Percentiles rank a stretch among this genome's conserved stretches.
phyloP scores from a whole-genome alignment of 2,113 vertebrate genomes.

The Neopipo cinnamomea region DNA sequence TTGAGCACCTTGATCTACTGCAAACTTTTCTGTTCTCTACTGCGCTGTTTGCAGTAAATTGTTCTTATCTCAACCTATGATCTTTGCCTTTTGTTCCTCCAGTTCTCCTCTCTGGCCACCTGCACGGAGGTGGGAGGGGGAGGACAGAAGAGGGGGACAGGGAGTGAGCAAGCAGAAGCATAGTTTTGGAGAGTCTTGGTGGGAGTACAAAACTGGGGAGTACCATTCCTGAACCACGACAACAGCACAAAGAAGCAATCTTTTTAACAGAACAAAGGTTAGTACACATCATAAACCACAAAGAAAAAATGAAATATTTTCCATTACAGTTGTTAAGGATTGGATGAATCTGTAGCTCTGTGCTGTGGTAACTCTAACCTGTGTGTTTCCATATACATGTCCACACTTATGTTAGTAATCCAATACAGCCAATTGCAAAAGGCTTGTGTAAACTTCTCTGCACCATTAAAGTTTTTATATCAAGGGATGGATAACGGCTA shows the following conservation, averaged over 20 bases:
- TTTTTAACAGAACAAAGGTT: background rate
- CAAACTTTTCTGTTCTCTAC: background rate
- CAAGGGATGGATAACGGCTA: background rate
- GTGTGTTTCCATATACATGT: background rate
- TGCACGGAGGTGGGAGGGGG: too few relatives aligned
- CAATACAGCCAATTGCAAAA: background rate
- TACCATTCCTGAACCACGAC: background rate
- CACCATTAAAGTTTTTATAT: background rate
- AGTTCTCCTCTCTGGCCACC: background rate
- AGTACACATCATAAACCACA: background rate
- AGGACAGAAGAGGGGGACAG: background rate
- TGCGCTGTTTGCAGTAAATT: background rate
- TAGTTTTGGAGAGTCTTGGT: background rate
- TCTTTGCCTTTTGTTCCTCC: background rate
- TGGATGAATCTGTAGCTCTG: background rate
- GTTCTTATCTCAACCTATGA: background rate
- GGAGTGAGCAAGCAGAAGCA: fast-evolving
- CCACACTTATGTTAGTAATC: background rate
- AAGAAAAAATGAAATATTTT: background rate
- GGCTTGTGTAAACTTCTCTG: background rate
- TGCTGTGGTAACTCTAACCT: background rate
- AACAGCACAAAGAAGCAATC: background rate
- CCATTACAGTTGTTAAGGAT: background rate
- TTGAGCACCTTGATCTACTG: background rate
- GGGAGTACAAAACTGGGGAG: background rate